These are phyloP conservation scores for Phyllotis vaccarum DNA, from an alignment of 2,797 vertebrate genomes.

Conservation along the genomic window DNA sequence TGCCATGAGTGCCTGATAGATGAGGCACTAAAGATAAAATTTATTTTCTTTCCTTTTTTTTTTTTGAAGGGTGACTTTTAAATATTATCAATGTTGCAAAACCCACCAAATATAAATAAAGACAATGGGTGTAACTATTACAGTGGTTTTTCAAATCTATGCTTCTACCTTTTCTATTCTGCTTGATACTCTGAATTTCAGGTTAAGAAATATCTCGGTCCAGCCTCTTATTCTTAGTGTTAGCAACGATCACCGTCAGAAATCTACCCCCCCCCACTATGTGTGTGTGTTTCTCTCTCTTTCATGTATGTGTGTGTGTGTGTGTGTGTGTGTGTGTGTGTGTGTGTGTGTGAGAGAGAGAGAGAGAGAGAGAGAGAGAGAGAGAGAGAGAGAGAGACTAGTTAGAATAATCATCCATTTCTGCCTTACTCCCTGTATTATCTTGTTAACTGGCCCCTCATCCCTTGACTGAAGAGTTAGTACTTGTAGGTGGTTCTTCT, in stretches of 20 bases:
- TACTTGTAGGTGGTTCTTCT: not conserved
- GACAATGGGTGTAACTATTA: not conserved
- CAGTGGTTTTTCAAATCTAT: not conserved
- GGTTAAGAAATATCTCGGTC: not conserved
- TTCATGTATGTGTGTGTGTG: not conserved
- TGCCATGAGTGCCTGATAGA: not conserved
- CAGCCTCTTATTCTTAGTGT: not conserved
- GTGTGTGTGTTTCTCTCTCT: too few species aligned
- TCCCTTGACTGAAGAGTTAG: not conserved
- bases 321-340: not conserved
- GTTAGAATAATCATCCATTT: not conserved
- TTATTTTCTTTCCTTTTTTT: not conserved
- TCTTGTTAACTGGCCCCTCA: not conserved
- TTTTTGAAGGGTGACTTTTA: not conserved
- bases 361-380: not conserved
- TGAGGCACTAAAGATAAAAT: not conserved
- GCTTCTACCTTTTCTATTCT: not conserved
- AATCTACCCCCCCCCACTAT: not conserved
- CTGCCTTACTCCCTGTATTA: not conserved
- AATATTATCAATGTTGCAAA: not conserved
- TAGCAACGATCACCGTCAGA: not conserved
- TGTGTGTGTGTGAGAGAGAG: not conserved
- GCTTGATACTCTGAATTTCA: not conserved
- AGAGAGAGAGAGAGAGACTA: too few species aligned
- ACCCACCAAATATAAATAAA: not conserved